Base-by-base conservation (phyloP, 2,113 vertebrate species). In the Puffinus mauretanicus region DNA sequence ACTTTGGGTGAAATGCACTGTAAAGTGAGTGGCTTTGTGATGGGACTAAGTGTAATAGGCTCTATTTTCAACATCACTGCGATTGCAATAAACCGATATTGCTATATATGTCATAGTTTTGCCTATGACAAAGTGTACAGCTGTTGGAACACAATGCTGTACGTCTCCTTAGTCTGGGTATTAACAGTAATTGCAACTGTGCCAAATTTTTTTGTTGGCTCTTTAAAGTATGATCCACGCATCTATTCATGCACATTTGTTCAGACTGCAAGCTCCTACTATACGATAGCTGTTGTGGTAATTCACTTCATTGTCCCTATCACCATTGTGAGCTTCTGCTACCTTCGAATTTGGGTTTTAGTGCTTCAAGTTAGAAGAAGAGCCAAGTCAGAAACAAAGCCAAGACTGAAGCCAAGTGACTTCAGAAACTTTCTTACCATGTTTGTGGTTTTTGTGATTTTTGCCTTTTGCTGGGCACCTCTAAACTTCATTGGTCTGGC, bases 51-150 rank as follows among this genome's bases (percentile, higher is more conserved):
- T 6, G 98, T 99, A 75, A 99, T 99, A 18, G 98, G 99, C 32
- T 99, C 99, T 11, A 98, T 99, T 96, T 99, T 99, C 98, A 99
- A 98, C 98, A 99, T 99, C 97, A 98, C 98, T 2, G 99, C 98
- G 46, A 99, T 99, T 12, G 99, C 99, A 60, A 98, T 99, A 86
- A 99, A 99, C 98, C 96, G 98, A 86, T 99, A 99, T 92, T 99
- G 99, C 97, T 99, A 98, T 87, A 98, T 99, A 97, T 99, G 99
- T 95, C 99, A 99, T 96, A 98, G 98, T 6, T 97, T 98, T 95
- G 97, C 98, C 89, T 99, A 99, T 91, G 98, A 98, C 69, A 98
- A 98, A 78, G 94, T 99, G 77, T 99, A 98, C 97, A 98, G 97
- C 96, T 97, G 90, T 86, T 98, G 98, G 97, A 99, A 99, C 97